A percentile compares a stretch with the other conserved stretches of the same genome.
Evolutionary conservation across 2,797 vertebrate species (phyloP).

Genomic region (Sitta carolinensis): DNA sequence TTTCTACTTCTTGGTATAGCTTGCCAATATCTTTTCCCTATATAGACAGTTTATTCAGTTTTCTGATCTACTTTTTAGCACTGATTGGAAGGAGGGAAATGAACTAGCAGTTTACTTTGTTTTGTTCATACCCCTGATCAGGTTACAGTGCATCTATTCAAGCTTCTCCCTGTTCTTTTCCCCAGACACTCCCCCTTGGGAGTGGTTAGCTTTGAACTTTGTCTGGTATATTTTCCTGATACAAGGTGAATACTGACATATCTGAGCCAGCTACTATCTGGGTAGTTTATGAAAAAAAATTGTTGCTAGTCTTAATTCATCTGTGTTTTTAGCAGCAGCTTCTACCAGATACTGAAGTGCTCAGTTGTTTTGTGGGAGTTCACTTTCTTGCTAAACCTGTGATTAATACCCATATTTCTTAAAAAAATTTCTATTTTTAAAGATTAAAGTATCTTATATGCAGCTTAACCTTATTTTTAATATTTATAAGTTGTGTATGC

Average conservation of each 20-base stretch:
- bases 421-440: neutral
- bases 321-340: neutral
- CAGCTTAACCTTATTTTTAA: neutral
- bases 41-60: neutral
- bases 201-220: constrained; percentile 2
- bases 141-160: neutral
- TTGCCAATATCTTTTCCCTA: neutral
- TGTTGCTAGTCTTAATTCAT: neutral
- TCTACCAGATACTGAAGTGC: neutral
- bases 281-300: neutral
- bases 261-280: neutral
- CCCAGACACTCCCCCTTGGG: neutral
- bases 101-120: neutral
- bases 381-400: neutral
- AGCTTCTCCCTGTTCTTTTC: neutral
- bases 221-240: neutral
- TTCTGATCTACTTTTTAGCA: neutral
- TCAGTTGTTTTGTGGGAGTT: neutral
- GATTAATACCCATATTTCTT: neutral
- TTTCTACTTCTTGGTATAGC: neutral
- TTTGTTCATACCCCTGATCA: neutral
- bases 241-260: neutral
- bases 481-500: neutral
- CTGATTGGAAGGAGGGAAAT: neutral
- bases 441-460: neutral